phyloP scores from a whole-genome alignment of 2,888 invertebrate species.

The Drosophila quinaria region DNA sequence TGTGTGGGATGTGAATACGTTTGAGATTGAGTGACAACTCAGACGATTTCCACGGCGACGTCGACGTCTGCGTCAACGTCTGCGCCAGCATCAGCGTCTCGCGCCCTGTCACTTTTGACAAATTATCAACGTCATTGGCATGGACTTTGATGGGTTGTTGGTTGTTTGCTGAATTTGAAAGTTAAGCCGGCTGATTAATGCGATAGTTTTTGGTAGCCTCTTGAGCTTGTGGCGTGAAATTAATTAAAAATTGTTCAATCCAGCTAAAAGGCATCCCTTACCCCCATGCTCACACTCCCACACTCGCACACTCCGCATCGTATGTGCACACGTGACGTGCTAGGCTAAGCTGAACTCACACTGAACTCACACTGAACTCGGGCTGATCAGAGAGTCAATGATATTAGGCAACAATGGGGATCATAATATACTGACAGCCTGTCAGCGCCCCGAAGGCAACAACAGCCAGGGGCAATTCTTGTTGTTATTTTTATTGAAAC shows the following conservation, averaged over 20 bases:
- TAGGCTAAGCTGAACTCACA: slow-evolving; percentile 18
- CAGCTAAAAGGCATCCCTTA: neutral
- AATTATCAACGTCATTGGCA: slow-evolving; percentile 80
- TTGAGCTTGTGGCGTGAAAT: slow-evolving; percentile 66
- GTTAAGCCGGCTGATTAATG: slow-evolving; percentile 73
- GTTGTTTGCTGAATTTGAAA: slow-evolving; percentile 54
- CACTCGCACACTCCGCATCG: no score
- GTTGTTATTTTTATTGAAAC: slow-evolving; percentile 37
- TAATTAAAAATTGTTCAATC: slow-evolving; percentile 59
- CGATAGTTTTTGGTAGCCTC: slow-evolving; percentile 71
- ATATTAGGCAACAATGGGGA: slow-evolving; percentile 34
- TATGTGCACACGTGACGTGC: slow-evolving; percentile 12
- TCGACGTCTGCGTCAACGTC: neutral
- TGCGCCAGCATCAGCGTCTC: slow-evolving; percentile 22
- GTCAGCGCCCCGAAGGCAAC: slow-evolving; percentile 41
- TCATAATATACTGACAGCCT: slow-evolving; percentile 35
- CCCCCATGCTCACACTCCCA: neutral
- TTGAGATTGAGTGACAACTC: slow-evolving; percentile 50
- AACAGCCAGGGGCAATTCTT: neutral
- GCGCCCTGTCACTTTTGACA: slow-evolving; percentile 81
- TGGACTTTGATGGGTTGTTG: slow-evolving; percentile 78
- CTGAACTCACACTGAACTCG: neutral
- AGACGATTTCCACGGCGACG: slow-evolving; percentile 31
- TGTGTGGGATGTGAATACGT: slow-evolving; percentile 6
- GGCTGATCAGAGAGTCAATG: slow-evolving; percentile 36